phyloP scores from a whole-genome alignment of 92 coral and sea anemone species.

The Epizoanthus scotinus region DNA sequence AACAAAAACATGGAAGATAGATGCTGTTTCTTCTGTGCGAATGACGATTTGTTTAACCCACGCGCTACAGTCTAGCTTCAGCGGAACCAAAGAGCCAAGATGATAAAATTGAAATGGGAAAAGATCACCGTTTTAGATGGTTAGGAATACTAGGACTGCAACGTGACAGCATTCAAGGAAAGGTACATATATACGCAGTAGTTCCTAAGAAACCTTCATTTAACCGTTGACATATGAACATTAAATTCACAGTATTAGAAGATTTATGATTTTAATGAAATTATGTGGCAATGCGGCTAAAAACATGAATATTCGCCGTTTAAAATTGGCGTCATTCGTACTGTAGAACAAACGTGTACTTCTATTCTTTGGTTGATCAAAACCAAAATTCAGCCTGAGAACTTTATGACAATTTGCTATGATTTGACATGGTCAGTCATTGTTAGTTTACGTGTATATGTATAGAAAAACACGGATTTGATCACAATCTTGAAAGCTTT shows the following conservation, averaged over 20 bases:
- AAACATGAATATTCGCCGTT: conserved; percentile 5
- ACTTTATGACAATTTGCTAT: too few relatives aligned
- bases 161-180: background rate
- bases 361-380: background rate
- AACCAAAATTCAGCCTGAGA: too few relatives aligned
- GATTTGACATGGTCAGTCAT: too few relatives aligned
- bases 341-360: background rate
- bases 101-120: background rate
- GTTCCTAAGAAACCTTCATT: conserved; percentile 38
- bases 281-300: conserved; percentile 4
- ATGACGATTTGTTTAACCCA: conserved; percentile 10
- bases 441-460: too few relatives aligned
- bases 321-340: background rate
- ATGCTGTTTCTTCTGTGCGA: background rate
- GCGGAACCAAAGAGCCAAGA: too few relatives aligned
- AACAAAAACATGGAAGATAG: background rate
- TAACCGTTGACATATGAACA: conserved; percentile 34
- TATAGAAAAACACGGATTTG: too few relatives aligned
- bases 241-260: conserved; percentile 16
- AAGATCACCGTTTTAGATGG: conserved; percentile 14
- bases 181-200: conserved; percentile 5
- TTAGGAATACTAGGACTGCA: too few relatives aligned
- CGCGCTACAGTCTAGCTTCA: too few relatives aligned
- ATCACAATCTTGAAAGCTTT: background rate
- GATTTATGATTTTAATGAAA: conserved; percentile 36